phyloP scores from a whole-genome alignment of 2,888 invertebrate genomes.

The Alviniconcha strummeri region DNA sequence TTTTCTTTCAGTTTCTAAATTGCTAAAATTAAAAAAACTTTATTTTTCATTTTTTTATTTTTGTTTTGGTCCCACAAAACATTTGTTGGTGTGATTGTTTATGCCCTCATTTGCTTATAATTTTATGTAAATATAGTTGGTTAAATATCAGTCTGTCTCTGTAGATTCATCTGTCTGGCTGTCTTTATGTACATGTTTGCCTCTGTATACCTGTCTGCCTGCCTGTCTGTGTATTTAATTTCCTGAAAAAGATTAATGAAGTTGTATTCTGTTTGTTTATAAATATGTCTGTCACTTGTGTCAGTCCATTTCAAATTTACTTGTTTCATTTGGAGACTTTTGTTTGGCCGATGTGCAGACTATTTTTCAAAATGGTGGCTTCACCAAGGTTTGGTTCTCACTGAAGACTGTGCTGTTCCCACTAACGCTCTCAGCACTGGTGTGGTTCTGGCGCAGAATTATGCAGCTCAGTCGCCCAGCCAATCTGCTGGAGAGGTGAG shows the following conservation, averaged over 20 bases:
- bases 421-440: conserved; percentile 85
- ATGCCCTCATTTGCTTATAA: not conserved
- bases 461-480: conserved; percentile 89
- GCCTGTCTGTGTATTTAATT: too few species aligned
- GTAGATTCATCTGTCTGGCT: too few species aligned
- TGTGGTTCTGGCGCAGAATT: conserved; percentile 96
- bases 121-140: too few species aligned
- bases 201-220: too few species aligned
- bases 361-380: conserved; percentile 99
- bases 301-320: not conserved
- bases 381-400: conserved; percentile 96
- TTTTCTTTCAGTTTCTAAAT: not conserved
- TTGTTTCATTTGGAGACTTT: not conserved
- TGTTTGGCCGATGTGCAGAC: conserved; percentile 76
- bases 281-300: too few species aligned
- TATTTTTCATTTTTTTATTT: too few species aligned
- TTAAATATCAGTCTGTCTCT: too few species aligned
- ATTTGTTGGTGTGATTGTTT: not conserved
- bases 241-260: too few species aligned
- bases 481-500: conserved; percentile 88
- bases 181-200: too few species aligned
- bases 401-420: conserved; percentile 95
- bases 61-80: not conserved
- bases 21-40: not conserved
- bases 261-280: too few species aligned